A percentile compares a stretch with the other conserved stretches of the same genome.
Conservation (phyloP, 2,888 invertebrate species). For the Patella ulyssiponensis region DNA sequence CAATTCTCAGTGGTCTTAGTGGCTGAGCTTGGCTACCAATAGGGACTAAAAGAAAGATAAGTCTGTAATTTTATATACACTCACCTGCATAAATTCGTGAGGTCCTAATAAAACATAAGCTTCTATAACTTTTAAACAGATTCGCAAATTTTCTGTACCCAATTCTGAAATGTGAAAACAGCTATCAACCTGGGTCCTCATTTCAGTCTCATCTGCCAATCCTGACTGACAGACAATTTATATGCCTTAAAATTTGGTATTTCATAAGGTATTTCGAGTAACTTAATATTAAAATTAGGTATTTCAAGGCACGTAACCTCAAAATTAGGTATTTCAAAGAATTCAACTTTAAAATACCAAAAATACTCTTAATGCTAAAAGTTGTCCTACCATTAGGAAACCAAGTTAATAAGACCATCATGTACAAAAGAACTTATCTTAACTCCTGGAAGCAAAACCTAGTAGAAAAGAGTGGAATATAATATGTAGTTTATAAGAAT, state of each 20-base stretch:
- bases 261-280: neutral
- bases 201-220: too few relatives aligned
- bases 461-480: too few relatives aligned
- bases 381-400: neutral
- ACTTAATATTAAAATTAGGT: neutral
- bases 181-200: too few relatives aligned
- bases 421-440: neutral
- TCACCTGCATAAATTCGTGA: slow-evolving; percentile 79
- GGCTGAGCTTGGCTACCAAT: neutral
- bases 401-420: neutral
- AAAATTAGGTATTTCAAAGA: too few relatives aligned
- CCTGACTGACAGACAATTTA: too few relatives aligned
- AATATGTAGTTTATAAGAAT: too few relatives aligned
- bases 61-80: neutral
- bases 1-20: too few relatives aligned
- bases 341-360: too few relatives aligned
- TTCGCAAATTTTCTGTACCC: slow-evolving; percentile 85
- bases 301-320: too few relatives aligned
- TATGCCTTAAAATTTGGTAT: neutral
- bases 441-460: too few relatives aligned
- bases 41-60: neutral
- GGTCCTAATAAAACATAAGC: slow-evolving; percentile 87
- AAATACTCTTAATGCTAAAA: neutral
- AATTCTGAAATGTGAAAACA: slow-evolving; percentile 76
- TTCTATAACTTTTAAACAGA: slow-evolving; percentile 85